phyloP scores from a whole-genome alignment of 1,140 invertebrate species.

The Drosophila equinoxialis region DNA sequence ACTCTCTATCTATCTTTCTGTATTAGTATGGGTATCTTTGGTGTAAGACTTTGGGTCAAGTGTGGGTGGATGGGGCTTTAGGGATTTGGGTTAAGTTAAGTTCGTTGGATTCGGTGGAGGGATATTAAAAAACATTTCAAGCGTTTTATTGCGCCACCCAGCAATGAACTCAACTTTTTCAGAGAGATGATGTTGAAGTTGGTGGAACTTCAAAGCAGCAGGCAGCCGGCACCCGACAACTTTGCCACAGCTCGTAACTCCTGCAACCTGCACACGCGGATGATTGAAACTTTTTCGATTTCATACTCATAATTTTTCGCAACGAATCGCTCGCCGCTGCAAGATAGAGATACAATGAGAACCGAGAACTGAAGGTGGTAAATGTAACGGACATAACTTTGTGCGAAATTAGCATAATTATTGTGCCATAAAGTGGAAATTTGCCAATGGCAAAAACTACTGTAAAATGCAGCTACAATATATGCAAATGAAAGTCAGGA shows the following conservation, averaged over 20 bases:
- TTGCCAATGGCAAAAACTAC: conserved; percentile 52
- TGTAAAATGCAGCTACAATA: conserved; percentile 33
- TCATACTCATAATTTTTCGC: conserved; percentile 70
- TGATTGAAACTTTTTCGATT: conserved; percentile 81
- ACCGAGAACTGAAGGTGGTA: neutral
- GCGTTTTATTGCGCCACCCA: conserved; percentile 68
- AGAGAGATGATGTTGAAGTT: conserved; percentile 55
- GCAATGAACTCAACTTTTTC: conserved; percentile 50
- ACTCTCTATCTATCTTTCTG: neutral
- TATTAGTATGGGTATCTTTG: neutral
- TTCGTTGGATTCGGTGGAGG: conserved; percentile 3
- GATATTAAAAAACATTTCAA: conserved; percentile 79
- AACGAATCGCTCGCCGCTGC: neutral
- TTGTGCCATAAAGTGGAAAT: conserved; percentile 68
- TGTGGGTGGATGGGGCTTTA: conserved; percentile 19
- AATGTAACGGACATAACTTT: conserved; percentile 58
- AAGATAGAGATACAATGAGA: neutral
- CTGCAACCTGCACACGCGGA: conserved; percentile 45
- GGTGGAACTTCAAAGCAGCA: conserved; percentile 60
- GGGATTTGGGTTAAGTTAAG: conserved; percentile 71
- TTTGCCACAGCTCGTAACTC: conserved; percentile 47
- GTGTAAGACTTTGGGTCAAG: conserved; percentile 60
- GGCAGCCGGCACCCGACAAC: conserved; percentile 26
- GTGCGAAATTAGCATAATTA: conserved; percentile 75
- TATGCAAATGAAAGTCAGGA: conserved; percentile 14